Base-by-base conservation (phyloP, 2,113 vertebrate genomes). In the Cochlearius cochlearius region DNA sequence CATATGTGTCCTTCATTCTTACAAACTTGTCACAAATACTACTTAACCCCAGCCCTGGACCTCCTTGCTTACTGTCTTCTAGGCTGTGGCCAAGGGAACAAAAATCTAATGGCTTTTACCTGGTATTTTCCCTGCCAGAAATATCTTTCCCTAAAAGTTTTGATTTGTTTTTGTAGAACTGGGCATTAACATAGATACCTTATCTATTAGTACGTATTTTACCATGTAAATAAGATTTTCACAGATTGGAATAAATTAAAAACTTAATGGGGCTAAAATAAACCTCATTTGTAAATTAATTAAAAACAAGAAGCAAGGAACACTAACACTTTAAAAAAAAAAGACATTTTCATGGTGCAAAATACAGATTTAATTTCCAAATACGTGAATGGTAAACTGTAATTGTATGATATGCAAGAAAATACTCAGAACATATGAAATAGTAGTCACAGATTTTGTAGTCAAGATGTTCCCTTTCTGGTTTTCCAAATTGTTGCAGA, bases 401-500 rank as follows among this genome's bases (percentile, higher is more conserved):
- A 94, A 95, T 67, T 89, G 41, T 87, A 62, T 78, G 55, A 78
- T 68, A 38, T 63, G 22, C 62, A 91, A 88, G 84, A 88, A 95
- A 74, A 76, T 79, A 58, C 43, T 63, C 6, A 3, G 77, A 92
- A 85, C 89, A 87, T 89, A 89, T 91, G 94, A 87, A 81, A 91
- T 11, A 82, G 62, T 49, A 72, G 64, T 85, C 53, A 80, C 86
- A 96, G 72, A 90, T 96, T 94, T 95, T 91, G 14, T 82, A 82
- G 53, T 89, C 89, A 94, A 97, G 94, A 92, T 95, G 84, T 94
- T 96, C 41, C 56, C n/a, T 69, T 95, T 78, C 81, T 94, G 66
- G 6, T 85, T 95, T 93, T 92, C 71, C 75, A 64, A 82, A 87
- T 75, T 68, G 66, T 85, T 3, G 1, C 73, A 45, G 58, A 92